A percentile compares a stretch with the other conserved stretches of the same genome.
phyloP scores from a whole-genome alignment of 2,113 vertebrate species.

The Sminthopsis crassicaudata region DNA sequence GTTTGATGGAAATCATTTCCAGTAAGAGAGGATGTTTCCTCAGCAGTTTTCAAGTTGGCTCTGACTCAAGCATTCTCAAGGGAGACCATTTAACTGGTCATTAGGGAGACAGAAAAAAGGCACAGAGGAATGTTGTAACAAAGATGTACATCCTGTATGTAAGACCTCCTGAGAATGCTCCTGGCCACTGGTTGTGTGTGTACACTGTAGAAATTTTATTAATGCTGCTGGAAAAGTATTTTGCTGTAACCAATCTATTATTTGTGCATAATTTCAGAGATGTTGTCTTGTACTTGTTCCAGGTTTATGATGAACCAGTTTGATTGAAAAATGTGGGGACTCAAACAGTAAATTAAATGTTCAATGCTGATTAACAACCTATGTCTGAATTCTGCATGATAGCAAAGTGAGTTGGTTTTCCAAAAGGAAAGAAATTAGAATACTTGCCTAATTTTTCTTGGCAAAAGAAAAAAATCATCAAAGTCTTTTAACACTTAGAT shows the following conservation, averaged over 20 bases:
- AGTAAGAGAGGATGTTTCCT: constrained; percentile 90
- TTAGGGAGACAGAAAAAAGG: constrained; percentile 87
- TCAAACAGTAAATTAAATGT: constrained; percentile 72
- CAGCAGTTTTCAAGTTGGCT: constrained; percentile 88
- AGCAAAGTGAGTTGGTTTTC: constrained; percentile 2
- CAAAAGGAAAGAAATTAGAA: constrained; percentile 39
- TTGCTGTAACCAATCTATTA: constrained; percentile 62
- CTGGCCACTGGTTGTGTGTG: constrained; percentile 74
- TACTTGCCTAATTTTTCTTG: constrained; percentile 31
- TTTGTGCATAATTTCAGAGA: constrained; percentile 66
- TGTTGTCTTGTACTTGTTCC: constrained; percentile 62
- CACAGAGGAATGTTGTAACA: constrained; percentile 87
- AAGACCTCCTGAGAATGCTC: constrained; percentile 79
- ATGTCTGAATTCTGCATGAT: constrained; percentile 39
- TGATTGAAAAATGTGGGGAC: constrained; percentile 55
- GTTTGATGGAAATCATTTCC: constrained; percentile 88
- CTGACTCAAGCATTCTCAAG: constrained; percentile 86
- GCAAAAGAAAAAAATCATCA: neutral
- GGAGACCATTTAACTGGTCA: constrained; percentile 87
- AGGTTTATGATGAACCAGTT: constrained; percentile 59
- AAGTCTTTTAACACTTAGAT: constrained; percentile 8
- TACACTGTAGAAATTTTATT: constrained; percentile 75
- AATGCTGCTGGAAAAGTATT: constrained; percentile 73
- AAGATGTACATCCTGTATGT: constrained; percentile 82
- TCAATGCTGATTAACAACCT: constrained; percentile 60